Evolutionary conservation across 1,140 invertebrate species (phyloP).

Genomic region (Parasteatoda tepidariorum): DNA sequence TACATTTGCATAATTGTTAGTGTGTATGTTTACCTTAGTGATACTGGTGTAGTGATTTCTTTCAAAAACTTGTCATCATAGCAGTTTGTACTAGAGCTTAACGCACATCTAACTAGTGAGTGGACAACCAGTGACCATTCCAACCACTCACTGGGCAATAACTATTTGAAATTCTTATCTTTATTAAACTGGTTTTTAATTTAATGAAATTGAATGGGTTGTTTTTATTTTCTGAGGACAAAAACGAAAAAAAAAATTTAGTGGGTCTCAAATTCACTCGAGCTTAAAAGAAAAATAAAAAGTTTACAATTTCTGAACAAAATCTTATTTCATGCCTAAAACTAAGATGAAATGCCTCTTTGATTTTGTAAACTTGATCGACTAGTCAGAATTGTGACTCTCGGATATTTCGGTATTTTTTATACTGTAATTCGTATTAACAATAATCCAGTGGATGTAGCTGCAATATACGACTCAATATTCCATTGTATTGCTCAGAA

Average conservation of each 20-base stretch:
- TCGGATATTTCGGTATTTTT: not conserved
- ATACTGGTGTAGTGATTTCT: not conserved
- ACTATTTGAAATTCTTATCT: not conserved
- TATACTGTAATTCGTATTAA: not conserved
- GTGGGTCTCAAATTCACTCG: not conserved
- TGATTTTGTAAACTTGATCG: not conserved
- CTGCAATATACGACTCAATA: not conserved
- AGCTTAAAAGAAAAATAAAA: not conserved
- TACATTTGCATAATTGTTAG: not conserved
- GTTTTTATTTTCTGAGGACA: not conserved
- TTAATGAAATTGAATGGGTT: not conserved
- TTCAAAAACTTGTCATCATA: conserved; percentile 9
- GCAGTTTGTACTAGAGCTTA: conserved; percentile 50
- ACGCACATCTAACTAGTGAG: conserved; percentile 48
- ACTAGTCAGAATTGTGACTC: not conserved
- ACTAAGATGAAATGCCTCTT: not conserved
- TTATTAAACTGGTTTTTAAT: not conserved
- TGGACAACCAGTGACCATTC: conserved; percentile 38
- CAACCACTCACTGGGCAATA: not conserved
- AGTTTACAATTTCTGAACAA: not conserved
- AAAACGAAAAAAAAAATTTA: not conserved
- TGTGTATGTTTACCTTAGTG: not conserved
- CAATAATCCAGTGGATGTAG: too few species aligned
- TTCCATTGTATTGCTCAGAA: not conserved
- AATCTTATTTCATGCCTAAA: not conserved